Percentiles rank a stretch among this genome's conserved stretches.
Evolutionary conservation across 2,888 invertebrate genomes (phyloP).

Genomic region (Epinotia brunnichana): DNA sequence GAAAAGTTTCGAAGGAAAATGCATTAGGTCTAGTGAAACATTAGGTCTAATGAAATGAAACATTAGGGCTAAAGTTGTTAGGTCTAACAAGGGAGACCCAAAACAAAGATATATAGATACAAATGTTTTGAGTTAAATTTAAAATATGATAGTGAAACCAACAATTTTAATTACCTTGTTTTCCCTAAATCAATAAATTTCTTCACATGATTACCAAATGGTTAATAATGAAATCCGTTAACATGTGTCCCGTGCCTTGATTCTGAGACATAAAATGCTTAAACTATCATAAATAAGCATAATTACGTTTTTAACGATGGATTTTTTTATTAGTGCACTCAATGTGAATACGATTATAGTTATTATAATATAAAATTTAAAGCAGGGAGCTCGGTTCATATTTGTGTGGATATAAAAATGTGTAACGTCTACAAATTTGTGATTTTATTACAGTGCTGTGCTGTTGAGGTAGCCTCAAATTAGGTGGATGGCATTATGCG

Average conservation of each 20-base stretch:
- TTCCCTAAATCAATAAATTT: slow-evolving; percentile 36
- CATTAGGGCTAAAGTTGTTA: too few species aligned
- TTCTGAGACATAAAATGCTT: slow-evolving; percentile 53
- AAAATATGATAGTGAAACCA: background rate
- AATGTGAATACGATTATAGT: slow-evolving; percentile 65
- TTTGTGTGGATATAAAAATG: slow-evolving; percentile 69
- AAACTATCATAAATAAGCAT: slow-evolving; percentile 57
- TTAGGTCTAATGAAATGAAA: too few species aligned
- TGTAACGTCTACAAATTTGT: slow-evolving; percentile 71
- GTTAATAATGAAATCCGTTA: slow-evolving; percentile 29
- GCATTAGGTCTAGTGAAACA: too few species aligned
- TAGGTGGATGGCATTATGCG: slow-evolving; percentile 57
- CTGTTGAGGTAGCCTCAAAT: slow-evolving; percentile 74
- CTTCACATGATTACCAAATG: slow-evolving; percentile 24
- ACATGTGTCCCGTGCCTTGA: slow-evolving; percentile 53
- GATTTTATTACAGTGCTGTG: slow-evolving; percentile 70
- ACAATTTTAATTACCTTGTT: slow-evolving; percentile 34
- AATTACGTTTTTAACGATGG: slow-evolving; percentile 56
- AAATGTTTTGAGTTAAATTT: background rate
- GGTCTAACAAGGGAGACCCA: too few species aligned
- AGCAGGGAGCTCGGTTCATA: slow-evolving; percentile 68
- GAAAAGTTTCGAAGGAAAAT: too few species aligned
- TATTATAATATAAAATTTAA: slow-evolving; percentile 62
- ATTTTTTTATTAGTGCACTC: slow-evolving; percentile 65
- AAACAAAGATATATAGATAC: background rate